phyloP scores from a whole-genome alignment of 2,888 invertebrate genomes.

The Hyalella azteca region DNA sequence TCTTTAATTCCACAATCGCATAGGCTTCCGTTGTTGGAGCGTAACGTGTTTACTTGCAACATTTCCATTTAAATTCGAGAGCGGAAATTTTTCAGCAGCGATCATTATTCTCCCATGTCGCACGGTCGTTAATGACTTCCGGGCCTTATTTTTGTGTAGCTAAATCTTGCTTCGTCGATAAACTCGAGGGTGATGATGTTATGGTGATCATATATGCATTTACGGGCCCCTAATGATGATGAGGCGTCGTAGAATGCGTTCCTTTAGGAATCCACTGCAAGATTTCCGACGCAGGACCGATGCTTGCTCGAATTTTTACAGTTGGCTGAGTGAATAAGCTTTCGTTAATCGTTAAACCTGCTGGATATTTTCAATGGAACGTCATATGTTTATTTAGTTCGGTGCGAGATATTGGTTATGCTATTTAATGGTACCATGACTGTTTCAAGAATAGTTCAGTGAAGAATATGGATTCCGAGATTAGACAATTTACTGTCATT shows the following conservation, averaged over 20 bases:
- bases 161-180: slow-evolving; percentile 27
- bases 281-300: slow-evolving; percentile 1
- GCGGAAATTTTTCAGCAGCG: not conserved
- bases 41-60: too few species aligned
- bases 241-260: not conserved
- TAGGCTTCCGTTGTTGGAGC: too few species aligned
- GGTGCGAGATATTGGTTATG: too few species aligned
- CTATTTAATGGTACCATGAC: too few species aligned
- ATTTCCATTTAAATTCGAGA: not conserved
- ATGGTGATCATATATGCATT: slow-evolving; percentile 34
- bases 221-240: slow-evolving; percentile 27
- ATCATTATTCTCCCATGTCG: slow-evolving; percentile 22
- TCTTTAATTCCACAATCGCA: too few species aligned
- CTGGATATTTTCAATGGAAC: too few species aligned
- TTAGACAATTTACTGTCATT: too few species aligned
- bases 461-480: too few species aligned
- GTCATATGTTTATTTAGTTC: too few species aligned
- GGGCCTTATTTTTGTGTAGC: slow-evolving; percentile 19
- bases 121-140: slow-evolving; percentile 13
- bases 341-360: not conserved
- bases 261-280: not conserved
- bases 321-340: not conserved
- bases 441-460: too few species aligned
- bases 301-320: not conserved
- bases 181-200: slow-evolving; percentile 28